Evolutionary conservation across 2,113 vertebrate genomes (phyloP).

Genomic region (Hiodon tergisus): DNA sequence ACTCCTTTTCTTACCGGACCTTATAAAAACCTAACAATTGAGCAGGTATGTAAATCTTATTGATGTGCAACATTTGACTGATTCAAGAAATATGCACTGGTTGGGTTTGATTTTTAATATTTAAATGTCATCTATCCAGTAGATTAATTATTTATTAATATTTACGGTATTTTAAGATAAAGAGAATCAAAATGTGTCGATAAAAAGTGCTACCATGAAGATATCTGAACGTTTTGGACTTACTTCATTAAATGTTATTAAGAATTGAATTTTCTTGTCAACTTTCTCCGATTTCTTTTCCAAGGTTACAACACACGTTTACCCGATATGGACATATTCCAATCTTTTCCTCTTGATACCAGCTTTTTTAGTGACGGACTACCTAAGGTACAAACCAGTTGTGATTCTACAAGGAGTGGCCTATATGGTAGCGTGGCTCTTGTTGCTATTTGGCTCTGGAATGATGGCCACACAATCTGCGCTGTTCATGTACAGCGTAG

Average conservation of each 20-base stretch:
- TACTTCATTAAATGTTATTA: background rate
- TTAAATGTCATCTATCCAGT: background rate
- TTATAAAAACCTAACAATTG: conserved; percentile 64
- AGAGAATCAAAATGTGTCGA: background rate
- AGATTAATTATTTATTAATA: background rate
- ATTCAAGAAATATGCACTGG: background rate
- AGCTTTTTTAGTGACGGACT: conserved; percentile 74
- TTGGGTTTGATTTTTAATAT: background rate
- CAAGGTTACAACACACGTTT: conserved; percentile 73
- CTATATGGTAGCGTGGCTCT: conserved; percentile 66
- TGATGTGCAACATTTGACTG: background rate
- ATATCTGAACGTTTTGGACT: background rate
- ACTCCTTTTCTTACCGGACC: conserved; percentile 63
- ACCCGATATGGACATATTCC: conserved; percentile 76
- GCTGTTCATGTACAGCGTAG: conserved; percentile 70
- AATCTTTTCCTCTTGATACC: conserved; percentile 70
- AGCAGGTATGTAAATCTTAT: conserved; percentile 53
- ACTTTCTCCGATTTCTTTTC: background rate
- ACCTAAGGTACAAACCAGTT: conserved; percentile 76
- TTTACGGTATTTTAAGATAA: background rate
- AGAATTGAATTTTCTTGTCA: background rate
- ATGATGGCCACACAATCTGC: conserved; percentile 62
- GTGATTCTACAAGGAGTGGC: conserved; percentile 71
- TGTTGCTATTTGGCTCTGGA: conserved; percentile 68
- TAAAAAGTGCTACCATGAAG: background rate